Percentiles rank a stretch among this genome's conserved stretches.
Evolutionary conservation across 2,797 vertebrate species (phyloP).

Genomic region (Falco naumanni): DNA sequence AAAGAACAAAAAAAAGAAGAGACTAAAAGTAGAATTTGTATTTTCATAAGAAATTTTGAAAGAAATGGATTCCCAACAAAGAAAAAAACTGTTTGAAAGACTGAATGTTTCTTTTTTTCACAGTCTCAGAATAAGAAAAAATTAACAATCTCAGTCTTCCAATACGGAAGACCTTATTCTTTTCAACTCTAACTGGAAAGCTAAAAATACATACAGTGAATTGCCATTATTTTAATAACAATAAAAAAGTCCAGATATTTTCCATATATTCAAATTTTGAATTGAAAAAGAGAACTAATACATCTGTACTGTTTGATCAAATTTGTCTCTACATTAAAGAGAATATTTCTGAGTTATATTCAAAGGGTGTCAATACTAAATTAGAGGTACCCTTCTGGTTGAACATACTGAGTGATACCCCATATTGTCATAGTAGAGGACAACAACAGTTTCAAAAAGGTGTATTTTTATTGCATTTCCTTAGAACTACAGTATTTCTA

Average conservation of each 20-base stretch:
- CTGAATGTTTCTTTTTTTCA: not conserved
- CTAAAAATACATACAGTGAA: not conserved
- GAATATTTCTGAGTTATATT: not conserved
- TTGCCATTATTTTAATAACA: not conserved
- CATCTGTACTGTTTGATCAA: not conserved
- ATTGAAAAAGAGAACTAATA: not conserved
- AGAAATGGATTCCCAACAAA: not conserved
- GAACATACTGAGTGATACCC: not conserved
- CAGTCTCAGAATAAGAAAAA: not conserved
- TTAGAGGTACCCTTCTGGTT: not conserved
- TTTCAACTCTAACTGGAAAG: not conserved
- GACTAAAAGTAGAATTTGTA: not conserved
- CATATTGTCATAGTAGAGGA: no score
- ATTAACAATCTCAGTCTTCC: not conserved
- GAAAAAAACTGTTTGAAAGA: not conserved
- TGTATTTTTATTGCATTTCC: not conserved
- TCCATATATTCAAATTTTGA: not conserved
- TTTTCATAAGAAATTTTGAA: not conserved
- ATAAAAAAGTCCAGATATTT: not conserved
- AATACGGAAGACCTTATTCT: not conserved
- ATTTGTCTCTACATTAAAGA: not conserved
- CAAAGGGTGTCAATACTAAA: not conserved
- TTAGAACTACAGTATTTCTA: not conserved
- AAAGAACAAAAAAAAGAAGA: not conserved
- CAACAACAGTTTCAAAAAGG: not conserved